phyloP scores from a whole-genome alignment of 1,140 invertebrate genomes.

The Fopius arisanus region DNA sequence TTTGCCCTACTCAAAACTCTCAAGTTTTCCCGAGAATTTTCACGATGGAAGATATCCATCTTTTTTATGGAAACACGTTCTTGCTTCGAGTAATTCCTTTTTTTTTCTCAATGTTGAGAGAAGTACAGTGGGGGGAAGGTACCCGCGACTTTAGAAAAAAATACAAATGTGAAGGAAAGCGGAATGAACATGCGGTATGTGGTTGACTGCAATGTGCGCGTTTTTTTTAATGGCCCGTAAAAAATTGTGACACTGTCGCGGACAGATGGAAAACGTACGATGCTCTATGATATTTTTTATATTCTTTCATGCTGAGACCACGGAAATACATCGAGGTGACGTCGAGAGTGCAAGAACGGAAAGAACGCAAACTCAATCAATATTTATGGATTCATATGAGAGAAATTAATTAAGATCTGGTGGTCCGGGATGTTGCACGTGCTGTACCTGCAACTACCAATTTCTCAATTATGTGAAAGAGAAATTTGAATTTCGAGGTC shows the following conservation, averaged over 20 bases:
- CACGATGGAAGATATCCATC: too few relatives aligned
- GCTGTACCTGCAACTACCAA: constrained; percentile 12
- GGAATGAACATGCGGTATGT: not conserved
- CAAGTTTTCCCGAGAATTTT: too few relatives aligned
- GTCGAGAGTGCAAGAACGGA: not conserved
- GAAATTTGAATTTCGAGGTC: not conserved
- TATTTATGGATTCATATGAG: constrained; percentile 28
- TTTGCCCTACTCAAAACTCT: too few relatives aligned
- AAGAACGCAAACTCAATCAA: constrained; percentile 29
- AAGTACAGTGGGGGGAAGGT: not conserved
- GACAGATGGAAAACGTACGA: not conserved
- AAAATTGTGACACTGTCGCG: constrained; percentile 6
- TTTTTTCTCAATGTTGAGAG: too few relatives aligned
- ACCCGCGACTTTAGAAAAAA: not conserved
- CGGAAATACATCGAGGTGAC: too few relatives aligned
- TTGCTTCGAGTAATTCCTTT: too few relatives aligned
- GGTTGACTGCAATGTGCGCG: not conserved
- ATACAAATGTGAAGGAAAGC: not conserved
- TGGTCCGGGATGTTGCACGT: constrained; percentile 14
- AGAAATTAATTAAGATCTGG: constrained; percentile 30
- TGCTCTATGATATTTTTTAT: not conserved
- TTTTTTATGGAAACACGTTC: too few relatives aligned
- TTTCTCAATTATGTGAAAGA: constrained; percentile 12
- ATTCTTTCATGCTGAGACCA: not conserved
- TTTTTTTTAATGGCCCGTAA: not conserved